Base-by-base conservation (phyloP, 1,140 invertebrate genomes). In the Nymphalis io region DNA sequence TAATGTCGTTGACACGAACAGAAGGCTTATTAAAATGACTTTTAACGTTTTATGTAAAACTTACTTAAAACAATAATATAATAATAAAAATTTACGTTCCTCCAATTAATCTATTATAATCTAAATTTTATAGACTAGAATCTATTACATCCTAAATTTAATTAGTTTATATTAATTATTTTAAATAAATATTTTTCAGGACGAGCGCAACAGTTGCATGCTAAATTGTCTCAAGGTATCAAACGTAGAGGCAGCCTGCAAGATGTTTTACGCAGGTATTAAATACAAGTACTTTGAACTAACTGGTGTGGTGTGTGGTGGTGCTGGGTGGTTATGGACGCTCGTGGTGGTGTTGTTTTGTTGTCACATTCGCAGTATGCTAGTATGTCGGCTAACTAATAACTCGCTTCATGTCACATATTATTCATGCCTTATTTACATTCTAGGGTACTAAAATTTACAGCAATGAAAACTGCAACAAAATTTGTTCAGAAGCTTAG, bases 191-290 rank as follows among this genome's bases (percentile, higher is more conserved):
- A 20, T 20, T 59, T 63, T 63, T 16, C 51, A 92, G 97, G 98
- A 0, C 93, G 97, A 70, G 97, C 97, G 1, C 93, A 98, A 59
- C 96, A 98, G 75, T 92, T 99, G 51, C 98, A 98, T 86, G 97
- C 98, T 79, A 99, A 99, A 88, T 87, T 99, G 0, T 98, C 97
- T 0, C 98, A 97, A 55, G 97, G 97, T 0, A 97, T 97, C 3
- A 93, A 97, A 59, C 95, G 96, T 77, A 94, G 96, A 68, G 92
- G 92, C 13, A 97, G 95, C 23, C 80, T 96, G 18, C 94, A 97
- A 53, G 96, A 98, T 84, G 96, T 96, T 0, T 82, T 96, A 60
- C 89, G 93, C 93, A 84, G 81, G 81, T 83, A 72, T 60, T 39
- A n/a, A 27, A 27, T 12, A 55, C 51, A n/a, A 4, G 13, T 55